A percentile compares a stretch with the other conserved stretches of the same genome.
These are phyloP conservation scores for Apis florea DNA, from an alignment of 1,140 invertebrate species.

Conservation along the genomic window DNA sequence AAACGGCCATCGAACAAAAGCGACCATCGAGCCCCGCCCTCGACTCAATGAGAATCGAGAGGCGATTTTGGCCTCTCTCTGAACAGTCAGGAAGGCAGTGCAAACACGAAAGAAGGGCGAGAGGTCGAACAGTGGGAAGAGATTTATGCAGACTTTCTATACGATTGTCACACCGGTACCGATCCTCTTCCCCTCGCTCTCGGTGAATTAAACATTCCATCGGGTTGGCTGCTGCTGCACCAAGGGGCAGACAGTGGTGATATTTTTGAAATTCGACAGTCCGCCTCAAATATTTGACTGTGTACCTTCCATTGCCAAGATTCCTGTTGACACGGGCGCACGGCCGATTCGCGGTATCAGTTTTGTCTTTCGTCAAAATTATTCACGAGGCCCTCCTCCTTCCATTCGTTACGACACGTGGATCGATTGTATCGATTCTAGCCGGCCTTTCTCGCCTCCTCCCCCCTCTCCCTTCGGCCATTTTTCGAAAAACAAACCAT, in stretches of 20 bases:
- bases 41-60: constrained; percentile 51
- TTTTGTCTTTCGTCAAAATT: constrained; percentile 66
- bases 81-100: constrained; percentile 25
- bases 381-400: constrained; percentile 52
- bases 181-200: background rate
- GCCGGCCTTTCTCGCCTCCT: background rate
- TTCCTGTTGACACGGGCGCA: constrained; percentile 68
- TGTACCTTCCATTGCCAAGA: constrained; percentile 71
- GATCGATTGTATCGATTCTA: constrained; percentile 58
- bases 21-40: constrained; percentile 37
- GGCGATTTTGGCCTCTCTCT: constrained; percentile 23
- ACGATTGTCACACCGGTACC: constrained; percentile 27
- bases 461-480: background rate
- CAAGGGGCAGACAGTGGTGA: constrained; percentile 48
- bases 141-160: constrained; percentile 44
- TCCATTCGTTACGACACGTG: constrained; percentile 19
- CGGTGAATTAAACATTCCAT: constrained; percentile 64
- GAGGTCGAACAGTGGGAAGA: constrained; percentile 40
- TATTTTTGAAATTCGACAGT: constrained; percentile 71
- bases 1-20: constrained; percentile 60
- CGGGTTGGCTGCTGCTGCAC: background rate
- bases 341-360: constrained; percentile 62
- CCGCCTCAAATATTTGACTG: constrained; percentile 72
- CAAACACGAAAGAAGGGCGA: constrained; percentile 54
- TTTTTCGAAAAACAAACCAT: constrained; percentile 35